phyloP scores from a whole-genome alignment of 2,797 vertebrate genomes.

The Myripristis murdjan region DNA sequence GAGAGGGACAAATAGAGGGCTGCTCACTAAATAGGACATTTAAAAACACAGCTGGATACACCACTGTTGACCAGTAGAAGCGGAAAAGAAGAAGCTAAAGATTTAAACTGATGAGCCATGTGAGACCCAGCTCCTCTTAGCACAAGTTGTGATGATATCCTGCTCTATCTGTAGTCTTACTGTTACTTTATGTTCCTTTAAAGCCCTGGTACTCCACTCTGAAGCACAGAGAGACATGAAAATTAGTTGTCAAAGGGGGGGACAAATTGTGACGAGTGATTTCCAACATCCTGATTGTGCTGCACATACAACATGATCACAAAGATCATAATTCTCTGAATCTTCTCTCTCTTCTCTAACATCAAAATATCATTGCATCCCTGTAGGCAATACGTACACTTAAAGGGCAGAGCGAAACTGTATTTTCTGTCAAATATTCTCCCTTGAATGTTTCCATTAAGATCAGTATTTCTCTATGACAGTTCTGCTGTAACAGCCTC shows the following conservation, averaged over 20 bases:
- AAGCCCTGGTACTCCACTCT: neutral
- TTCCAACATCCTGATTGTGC: neutral
- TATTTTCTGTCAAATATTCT: slow-evolving; percentile 1
- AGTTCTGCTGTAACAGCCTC: slow-evolving; percentile 5
- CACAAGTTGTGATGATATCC: too few relatives aligned
- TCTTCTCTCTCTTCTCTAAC: neutral
- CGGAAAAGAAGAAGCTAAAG: too few relatives aligned
- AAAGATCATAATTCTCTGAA: neutral
- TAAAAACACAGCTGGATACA: too few relatives aligned
- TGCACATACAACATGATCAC: neutral
- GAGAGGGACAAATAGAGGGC: too few relatives aligned
- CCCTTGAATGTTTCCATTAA: slow-evolving; percentile 32
- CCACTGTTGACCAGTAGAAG: too few relatives aligned
- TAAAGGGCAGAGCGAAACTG: slow-evolving; percentile 1
- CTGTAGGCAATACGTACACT: slow-evolving; percentile 28
- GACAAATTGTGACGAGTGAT: too few relatives aligned
- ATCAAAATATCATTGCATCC: neutral
- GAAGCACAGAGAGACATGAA: neutral
- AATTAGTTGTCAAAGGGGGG: neutral
- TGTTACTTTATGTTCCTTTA: too few relatives aligned
- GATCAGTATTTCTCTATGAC: slow-evolving; percentile 32
- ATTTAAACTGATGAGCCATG: too few relatives aligned
- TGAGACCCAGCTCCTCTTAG: too few relatives aligned
- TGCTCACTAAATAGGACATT: too few relatives aligned
- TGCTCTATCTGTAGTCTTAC: too few relatives aligned